A percentile compares a stretch with the other conserved stretches of the same genome.
phyloP scores from a whole-genome alignment of 23 tunicate species.

The Corella eumyota region DNA sequence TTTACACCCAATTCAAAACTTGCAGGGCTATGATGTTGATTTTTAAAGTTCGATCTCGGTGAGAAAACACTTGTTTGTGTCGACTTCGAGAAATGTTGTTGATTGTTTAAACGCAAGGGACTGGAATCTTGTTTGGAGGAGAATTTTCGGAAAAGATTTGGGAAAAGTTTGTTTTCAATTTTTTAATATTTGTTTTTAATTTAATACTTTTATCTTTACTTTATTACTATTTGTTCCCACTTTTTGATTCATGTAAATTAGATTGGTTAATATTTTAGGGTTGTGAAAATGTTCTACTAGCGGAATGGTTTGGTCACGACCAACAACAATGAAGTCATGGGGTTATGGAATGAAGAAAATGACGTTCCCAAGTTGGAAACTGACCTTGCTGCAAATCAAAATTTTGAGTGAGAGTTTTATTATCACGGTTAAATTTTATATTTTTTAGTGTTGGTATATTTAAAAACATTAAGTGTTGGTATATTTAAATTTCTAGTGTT shows the following conservation, averaged over 20 bases:
- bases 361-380: slow-evolving; percentile 66
- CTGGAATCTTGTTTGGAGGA: slow-evolving; percentile 20
- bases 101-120: slow-evolving; percentile 17
- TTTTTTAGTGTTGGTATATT: no score
- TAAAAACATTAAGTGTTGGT: background rate
- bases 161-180: no score
- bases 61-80: slow-evolving; percentile 23
- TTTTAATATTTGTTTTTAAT: no score
- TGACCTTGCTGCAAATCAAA: no score
- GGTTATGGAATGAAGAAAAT: slow-evolving; percentile 39
- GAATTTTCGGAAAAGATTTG: slow-evolving; percentile 5
- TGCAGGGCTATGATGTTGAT: background rate
- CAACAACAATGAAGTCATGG: slow-evolving; percentile 20
- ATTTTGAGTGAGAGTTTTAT: no score
- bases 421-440: no score
- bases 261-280: background rate
- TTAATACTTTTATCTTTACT: no score
- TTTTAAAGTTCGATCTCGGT: slow-evolving; percentile 17
- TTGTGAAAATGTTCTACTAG: slow-evolving; percentile 3
- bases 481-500: background rate
- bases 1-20: no score
- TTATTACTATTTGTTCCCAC: no score
- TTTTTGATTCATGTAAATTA: no score
- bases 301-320: slow-evolving; percentile 37
- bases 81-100: slow-evolving; percentile 5